Base-by-base conservation (phyloP, 92 coral and sea anemone genomes). In the Parazoanthus darwini region DNA sequence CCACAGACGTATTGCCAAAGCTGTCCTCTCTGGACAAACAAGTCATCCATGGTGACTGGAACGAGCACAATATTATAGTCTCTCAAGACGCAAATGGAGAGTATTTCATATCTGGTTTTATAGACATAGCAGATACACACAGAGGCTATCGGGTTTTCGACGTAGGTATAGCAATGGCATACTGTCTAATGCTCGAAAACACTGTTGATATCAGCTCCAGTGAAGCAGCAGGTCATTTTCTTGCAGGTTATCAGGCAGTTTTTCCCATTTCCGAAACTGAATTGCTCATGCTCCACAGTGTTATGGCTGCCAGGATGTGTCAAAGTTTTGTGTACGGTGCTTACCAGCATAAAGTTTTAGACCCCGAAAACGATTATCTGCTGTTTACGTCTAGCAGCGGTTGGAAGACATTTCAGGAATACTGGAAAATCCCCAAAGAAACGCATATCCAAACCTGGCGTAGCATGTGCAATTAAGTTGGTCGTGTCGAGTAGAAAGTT, bases 91-190 rank as follows among this genome's bases (percentile, higher is more conserved):
- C 35, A 44, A 67, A 26, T 23, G 80, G 78, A 39, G 38, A 89
- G 43, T 16, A 44, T 25, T 86, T 56, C 36, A 54, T 84, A n/a
- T 67, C 79, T 74, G 94, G 94, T 80, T 82, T 92, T 50, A 86
- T 94, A 38, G 97, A 94, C 89, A 87, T 94, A 82, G 92, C 86
- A 65, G 97, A 94, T 77, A 59, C 73, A 48, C 90, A 92, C 51
- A 78, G 89, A 63, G 78, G 75, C 20, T 94, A 93, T 50, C 89
- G 94, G 23, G 89, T 94, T 1, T 94, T 92, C 91, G 97, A 91
- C 42, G 38, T 94, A 10, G 95, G 93, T 14, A 91, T 91, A 37
- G 86, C 92, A 3, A 84, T 93, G 2, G 71, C 91, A 48, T 91
- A 92, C 84, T 82, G 79, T 78, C 33, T 91, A 66, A 87, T 82